These are phyloP conservation scores for Drosophila tristis DNA, from an alignment of 1,140 invertebrate genomes.

Conservation along the genomic window DNA sequence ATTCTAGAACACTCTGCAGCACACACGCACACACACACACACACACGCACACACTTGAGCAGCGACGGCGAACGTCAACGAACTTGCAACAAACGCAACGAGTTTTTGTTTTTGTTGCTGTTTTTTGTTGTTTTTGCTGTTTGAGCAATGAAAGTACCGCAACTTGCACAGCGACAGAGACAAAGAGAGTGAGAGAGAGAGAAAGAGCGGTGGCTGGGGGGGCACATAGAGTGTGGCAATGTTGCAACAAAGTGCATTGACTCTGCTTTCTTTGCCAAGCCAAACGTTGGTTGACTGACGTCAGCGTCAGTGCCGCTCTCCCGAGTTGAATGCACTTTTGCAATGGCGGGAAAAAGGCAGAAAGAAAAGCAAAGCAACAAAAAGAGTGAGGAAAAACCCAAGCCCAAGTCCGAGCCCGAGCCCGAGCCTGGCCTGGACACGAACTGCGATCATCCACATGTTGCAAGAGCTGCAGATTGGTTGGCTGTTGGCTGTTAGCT, in stretches of 20 bases:
- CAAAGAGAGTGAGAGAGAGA: constrained; percentile 6
- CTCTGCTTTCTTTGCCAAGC: constrained; percentile 59
- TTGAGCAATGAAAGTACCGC: constrained; percentile 82
- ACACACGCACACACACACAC: constrained; percentile 13
- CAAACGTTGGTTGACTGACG: constrained; percentile 9
- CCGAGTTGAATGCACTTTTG: constrained; percentile 70
- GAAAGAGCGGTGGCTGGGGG: neutral
- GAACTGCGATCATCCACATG: constrained; percentile 28
- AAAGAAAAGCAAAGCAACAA: neutral
- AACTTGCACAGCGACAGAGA: constrained; percentile 58
- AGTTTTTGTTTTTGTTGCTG: constrained; percentile 44
- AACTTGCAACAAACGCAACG: constrained; percentile 59
- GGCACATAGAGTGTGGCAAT: constrained; percentile 12
- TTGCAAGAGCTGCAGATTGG: constrained; percentile 25
- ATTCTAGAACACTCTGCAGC: constrained; percentile 64
- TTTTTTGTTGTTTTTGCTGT: constrained; percentile 49
- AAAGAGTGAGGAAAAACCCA: neutral
- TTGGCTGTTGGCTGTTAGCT: neutral
- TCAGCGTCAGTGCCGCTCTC: constrained; percentile 37
- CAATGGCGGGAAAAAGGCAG: constrained; percentile 22
- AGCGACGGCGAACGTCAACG: constrained; percentile 56
- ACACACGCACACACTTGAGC: neutral
- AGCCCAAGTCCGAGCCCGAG: constrained; percentile 24
- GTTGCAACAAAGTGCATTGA: constrained; percentile 74
- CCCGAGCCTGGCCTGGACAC: constrained; percentile 6